Conservation (phyloP, 2,888 invertebrate species). For the Parapristionchus giblindavisi region DNA sequence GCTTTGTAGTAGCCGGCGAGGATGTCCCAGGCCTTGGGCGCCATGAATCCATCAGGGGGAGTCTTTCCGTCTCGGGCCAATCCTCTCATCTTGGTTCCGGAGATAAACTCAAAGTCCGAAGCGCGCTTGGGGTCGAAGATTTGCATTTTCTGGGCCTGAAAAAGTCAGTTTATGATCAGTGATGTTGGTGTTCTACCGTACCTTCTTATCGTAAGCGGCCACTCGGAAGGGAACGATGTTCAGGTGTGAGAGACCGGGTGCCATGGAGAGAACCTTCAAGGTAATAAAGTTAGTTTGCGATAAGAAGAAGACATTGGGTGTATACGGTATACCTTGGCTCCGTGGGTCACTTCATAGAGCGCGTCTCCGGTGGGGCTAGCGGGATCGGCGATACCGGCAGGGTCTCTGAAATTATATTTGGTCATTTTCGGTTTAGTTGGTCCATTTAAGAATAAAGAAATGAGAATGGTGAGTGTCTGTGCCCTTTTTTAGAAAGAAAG, state of each 20-base stretch:
- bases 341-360: conserved; percentile 91
- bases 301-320: too few species aligned
- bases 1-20: conserved; percentile 57
- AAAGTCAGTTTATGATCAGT: not conserved
- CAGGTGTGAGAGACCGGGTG: conserved; percentile 88
- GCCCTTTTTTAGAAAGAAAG: too few species aligned
- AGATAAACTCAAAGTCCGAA: conserved; percentile 93
- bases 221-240: conserved; percentile 98
- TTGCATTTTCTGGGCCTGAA: conserved; percentile 53
- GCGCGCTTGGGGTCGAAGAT: conserved; percentile 84
- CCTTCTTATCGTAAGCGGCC: conserved; percentile 92
- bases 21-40: conserved; percentile 84
- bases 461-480: too few species aligned
- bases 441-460: too few species aligned
- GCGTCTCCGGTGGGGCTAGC: conserved; percentile 80
- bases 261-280: conserved; percentile 81
- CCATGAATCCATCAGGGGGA: conserved; percentile 98
- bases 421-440: too few species aligned
- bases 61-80: conserved; percentile 83
- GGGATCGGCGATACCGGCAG: conserved; percentile 96
- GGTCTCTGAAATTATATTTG: conserved; percentile 84
- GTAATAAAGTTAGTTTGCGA: not conserved
- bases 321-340: conserved; percentile 76
- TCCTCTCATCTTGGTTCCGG: conserved; percentile 83
- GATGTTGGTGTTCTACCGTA: not conserved